Conservation (phyloP, 2,113 vertebrate genomes). For the Pyxicephalus adspersus region DNA sequence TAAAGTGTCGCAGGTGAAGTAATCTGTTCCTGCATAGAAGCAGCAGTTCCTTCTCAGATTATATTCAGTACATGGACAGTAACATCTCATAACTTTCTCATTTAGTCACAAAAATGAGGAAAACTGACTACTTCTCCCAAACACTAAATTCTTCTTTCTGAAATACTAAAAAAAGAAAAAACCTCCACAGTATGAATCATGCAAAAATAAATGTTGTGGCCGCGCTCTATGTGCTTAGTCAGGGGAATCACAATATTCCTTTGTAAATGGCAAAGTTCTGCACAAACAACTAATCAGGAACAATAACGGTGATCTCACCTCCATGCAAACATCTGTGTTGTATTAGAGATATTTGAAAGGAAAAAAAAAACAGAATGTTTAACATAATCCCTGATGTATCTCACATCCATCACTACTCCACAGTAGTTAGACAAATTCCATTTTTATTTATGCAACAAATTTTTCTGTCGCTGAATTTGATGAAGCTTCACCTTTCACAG, state of each 20-base stretch:
- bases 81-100: not conserved
- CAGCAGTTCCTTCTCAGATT: too few relatives aligned
- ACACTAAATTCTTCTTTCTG: not conserved
- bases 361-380: not conserved
- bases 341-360: slow-evolving; percentile 52
- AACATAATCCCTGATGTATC: slow-evolving; percentile 50
- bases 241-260: slow-evolving; percentile 38
- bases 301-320: slow-evolving; percentile 36
- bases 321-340: slow-evolving; percentile 58
- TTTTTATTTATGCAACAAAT: slow-evolving; percentile 49
- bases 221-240: slow-evolving; percentile 32
- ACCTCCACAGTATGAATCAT: slow-evolving; percentile 5
- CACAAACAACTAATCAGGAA: not conserved
- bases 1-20: not conserved
- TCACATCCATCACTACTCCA: slow-evolving; percentile 24
- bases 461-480: slow-evolving; percentile 17
- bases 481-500: slow-evolving; percentile 37
- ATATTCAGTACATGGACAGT: too few relatives aligned
- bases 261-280: slow-evolving; percentile 8
- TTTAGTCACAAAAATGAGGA: too few relatives aligned
- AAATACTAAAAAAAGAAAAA: slow-evolving; percentile 26
- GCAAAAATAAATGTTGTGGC: slow-evolving; percentile 33
- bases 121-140: too few relatives aligned
- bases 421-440: slow-evolving; percentile 58
- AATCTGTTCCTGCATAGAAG: too few relatives aligned